phyloP scores from a whole-genome alignment of 2,888 invertebrate species.

The Salticus scenicus region DNA sequence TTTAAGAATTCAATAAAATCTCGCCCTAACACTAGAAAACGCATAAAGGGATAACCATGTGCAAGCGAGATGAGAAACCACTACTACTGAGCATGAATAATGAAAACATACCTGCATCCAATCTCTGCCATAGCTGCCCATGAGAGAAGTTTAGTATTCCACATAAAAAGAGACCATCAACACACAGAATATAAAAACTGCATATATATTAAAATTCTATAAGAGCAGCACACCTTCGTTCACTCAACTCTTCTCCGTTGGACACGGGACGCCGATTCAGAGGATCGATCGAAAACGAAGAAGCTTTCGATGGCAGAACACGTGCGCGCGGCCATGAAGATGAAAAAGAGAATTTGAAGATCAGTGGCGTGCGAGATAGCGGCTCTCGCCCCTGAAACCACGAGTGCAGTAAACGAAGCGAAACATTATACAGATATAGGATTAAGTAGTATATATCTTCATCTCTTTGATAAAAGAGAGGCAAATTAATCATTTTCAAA shows the following conservation, averaged over 20 bases:
- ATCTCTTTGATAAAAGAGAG: too few relatives aligned
- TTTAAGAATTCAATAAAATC: too few relatives aligned
- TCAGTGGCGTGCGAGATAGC: background rate
- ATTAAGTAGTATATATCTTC: too few relatives aligned
- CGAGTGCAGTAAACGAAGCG: too few relatives aligned
- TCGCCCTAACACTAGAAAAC: too few relatives aligned
- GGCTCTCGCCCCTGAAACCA: background rate
- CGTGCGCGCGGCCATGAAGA: conserved; percentile 41
- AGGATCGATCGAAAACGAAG: conserved; percentile 43
- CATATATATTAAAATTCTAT: background rate
- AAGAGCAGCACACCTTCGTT: background rate
- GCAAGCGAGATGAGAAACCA: too few relatives aligned
- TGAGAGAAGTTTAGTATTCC: background rate
- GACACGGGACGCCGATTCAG: conserved; percentile 26
- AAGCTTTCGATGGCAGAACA: conserved; percentile 10
- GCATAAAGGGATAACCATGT: too few relatives aligned
- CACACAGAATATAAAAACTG: background rate
- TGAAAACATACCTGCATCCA: background rate
- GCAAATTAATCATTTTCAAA: too few relatives aligned
- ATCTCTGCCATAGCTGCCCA: conserved; percentile 1
- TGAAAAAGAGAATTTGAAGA: background rate
- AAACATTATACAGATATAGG: too few relatives aligned
- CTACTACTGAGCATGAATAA: too few relatives aligned
- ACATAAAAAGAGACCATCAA: background rate
- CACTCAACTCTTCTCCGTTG: background rate